These are phyloP conservation scores for Ispidina picta DNA, from an alignment of 2,797 vertebrate species.

Conservation along the genomic window DNA sequence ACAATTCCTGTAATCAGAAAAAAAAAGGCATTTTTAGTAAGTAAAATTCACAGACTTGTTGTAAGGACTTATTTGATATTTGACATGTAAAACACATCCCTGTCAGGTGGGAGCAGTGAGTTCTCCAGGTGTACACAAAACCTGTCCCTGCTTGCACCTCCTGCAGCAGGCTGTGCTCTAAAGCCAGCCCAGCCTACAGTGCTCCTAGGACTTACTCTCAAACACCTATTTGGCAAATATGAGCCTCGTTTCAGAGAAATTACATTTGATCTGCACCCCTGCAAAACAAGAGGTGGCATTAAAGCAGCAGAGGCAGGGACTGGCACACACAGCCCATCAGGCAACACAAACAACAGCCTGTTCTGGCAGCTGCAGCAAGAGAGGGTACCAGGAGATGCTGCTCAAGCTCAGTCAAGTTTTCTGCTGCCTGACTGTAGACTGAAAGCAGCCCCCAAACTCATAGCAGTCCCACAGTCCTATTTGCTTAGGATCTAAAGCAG, in stretches of 20 bases:
- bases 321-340: background rate
- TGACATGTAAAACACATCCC: background rate
- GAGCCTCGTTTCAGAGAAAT: background rate
- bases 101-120: background rate
- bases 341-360: accelerated
- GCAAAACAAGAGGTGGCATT: background rate
- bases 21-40: constrained; percentile 19
- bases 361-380: background rate
- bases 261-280: background rate
- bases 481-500: background rate
- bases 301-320: background rate
- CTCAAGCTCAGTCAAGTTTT: background rate
- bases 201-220: background rate
- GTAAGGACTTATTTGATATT: background rate
- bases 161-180: background rate
- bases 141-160: background rate
- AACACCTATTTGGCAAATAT: background rate
- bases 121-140: background rate
- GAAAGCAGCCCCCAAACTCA: background rate
- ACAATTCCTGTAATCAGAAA: background rate
- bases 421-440: background rate
- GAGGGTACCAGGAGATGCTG: background rate
- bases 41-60: background rate
- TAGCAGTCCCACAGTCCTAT: background rate
- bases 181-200: background rate